Percentiles rank a stretch among this genome's conserved stretches.
phyloP scores from a whole-genome alignment of 2,797 vertebrate species.

The Lagocephalus sceleratus region DNA sequence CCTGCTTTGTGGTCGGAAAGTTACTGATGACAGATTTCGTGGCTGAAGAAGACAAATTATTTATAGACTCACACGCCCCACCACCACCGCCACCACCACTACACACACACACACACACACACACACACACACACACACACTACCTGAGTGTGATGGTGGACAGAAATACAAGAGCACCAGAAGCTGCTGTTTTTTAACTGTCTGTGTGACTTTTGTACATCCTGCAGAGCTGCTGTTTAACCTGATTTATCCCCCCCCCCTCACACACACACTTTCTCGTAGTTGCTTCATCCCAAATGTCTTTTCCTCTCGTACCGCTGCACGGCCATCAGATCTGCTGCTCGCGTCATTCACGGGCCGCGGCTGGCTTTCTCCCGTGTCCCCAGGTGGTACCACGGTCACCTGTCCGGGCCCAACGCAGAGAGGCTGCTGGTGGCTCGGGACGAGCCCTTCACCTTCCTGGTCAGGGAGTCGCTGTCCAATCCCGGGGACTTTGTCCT shows the following conservation, averaged over 20 bases:
- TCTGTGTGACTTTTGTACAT: too few relatives aligned
- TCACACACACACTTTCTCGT: too few relatives aligned
- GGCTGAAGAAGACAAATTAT: constrained; percentile 82
- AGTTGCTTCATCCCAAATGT: too few relatives aligned
- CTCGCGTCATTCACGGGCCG: background rate
- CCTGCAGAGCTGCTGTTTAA: background rate
- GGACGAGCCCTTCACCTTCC: constrained; percentile 86
- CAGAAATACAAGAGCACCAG: constrained; percentile 18
- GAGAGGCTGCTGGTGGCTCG: constrained; percentile 86
- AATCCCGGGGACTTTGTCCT: constrained; percentile 95
- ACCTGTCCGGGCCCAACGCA: constrained; percentile 87
- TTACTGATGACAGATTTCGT: constrained; percentile 82
- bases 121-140: background rate
- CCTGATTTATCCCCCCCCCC: too few relatives aligned
- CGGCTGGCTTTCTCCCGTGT: too few relatives aligned
- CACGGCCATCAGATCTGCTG: too few relatives aligned
- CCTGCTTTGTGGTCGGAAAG: constrained; percentile 94
- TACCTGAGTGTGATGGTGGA: background rate
- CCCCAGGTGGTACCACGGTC: constrained; percentile 94
- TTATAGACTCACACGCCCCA: constrained; percentile 60
- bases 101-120: constrained; percentile 7
- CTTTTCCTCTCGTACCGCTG: too few relatives aligned
- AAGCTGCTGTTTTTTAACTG: constrained; percentile 14
- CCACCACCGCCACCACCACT: background rate
- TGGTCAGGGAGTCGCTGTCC: constrained; percentile 94